A percentile compares a stretch with the other conserved stretches of the same genome.
Conservation (phyloP, 2,888 invertebrate genomes). For the Lithosia quadra region DNA sequence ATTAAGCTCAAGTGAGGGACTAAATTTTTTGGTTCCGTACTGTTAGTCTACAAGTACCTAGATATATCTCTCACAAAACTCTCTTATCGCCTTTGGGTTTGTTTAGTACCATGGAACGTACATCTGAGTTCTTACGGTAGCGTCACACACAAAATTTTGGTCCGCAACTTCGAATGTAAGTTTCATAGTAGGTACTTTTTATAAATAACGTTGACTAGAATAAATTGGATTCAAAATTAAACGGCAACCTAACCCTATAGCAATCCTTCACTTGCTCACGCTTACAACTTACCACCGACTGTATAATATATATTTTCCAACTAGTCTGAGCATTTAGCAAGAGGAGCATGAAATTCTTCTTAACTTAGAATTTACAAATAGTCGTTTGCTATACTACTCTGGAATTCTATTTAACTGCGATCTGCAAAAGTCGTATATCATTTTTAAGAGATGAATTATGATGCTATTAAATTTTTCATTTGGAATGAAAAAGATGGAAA, state of each 20-base stretch:
- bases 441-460: slow-evolving; percentile 41
- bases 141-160: too few relatives aligned
- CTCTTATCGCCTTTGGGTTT: too few relatives aligned
- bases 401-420: slow-evolving; percentile 34
- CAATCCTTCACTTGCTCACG: neutral
- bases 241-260: neutral
- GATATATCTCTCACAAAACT: too few relatives aligned
- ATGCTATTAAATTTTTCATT: slow-evolving; percentile 28
- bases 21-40: neutral
- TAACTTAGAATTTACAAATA: slow-evolving; percentile 25
- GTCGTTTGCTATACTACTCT: slow-evolving; percentile 19
- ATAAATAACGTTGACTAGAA: too few relatives aligned
- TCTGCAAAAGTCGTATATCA: slow-evolving; percentile 29
- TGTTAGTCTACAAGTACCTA: neutral
- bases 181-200: too few relatives aligned
- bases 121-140: too few relatives aligned
- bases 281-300: neutral
- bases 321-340: neutral
- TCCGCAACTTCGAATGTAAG: too few relatives aligned
- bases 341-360: neutral
- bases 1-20: too few relatives aligned
- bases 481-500: slow-evolving; percentile 19
- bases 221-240: neutral
- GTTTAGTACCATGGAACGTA: too few relatives aligned
- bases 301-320: neutral